phyloP scores from a whole-genome alignment of 2,797 vertebrate genomes.

The Oreochromis mossambicus region DNA sequence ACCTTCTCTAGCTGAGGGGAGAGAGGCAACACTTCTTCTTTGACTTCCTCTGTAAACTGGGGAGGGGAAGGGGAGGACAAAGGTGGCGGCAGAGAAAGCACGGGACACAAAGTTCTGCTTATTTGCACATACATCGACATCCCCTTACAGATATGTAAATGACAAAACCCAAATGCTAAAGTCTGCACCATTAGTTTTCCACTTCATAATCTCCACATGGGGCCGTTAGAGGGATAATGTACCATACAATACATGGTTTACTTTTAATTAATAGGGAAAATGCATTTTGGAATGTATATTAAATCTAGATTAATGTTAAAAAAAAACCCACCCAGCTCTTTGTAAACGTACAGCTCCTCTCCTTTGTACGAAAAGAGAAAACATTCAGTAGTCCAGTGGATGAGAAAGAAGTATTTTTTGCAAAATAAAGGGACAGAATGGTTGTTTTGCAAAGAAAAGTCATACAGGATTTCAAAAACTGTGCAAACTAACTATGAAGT shows the following conservation, averaged over 20 bases:
- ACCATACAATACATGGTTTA: slow-evolving; percentile 99
- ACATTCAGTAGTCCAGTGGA: slow-evolving; percentile 25
- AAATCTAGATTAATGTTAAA: slow-evolving; percentile 96
- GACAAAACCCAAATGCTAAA: slow-evolving; percentile 96
- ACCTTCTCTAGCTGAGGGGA: slow-evolving; percentile 92
- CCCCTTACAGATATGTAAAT: slow-evolving; percentile 94
- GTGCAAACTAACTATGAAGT: neutral
- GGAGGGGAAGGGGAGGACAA: slow-evolving; percentile 45
- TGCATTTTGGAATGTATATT: slow-evolving; percentile 93
- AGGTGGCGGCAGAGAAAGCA: slow-evolving; percentile 51
- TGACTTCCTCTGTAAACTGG: slow-evolving; percentile 79
- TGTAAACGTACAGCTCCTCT: slow-evolving; percentile 63
- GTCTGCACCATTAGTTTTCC: slow-evolving; percentile 99
- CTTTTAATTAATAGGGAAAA: slow-evolving; percentile 99
- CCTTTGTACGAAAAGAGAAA: slow-evolving; percentile 45
- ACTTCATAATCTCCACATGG: slow-evolving; percentile 99
- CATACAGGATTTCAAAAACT: neutral
- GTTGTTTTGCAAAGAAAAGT: slow-evolving; percentile 10
- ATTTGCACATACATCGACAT: slow-evolving; percentile 93
- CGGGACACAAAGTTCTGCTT: slow-evolving; percentile 86
- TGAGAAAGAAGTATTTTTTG: slow-evolving; percentile 17
- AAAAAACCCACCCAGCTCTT: slow-evolving; percentile 79
- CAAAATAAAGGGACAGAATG: slow-evolving; percentile 7
- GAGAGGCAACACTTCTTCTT: slow-evolving; percentile 80
- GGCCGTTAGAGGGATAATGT: slow-evolving; percentile 99